These are phyloP conservation scores for Athalia rosae DNA, from an alignment of 2,888 invertebrate species.

Conservation along the genomic window DNA sequence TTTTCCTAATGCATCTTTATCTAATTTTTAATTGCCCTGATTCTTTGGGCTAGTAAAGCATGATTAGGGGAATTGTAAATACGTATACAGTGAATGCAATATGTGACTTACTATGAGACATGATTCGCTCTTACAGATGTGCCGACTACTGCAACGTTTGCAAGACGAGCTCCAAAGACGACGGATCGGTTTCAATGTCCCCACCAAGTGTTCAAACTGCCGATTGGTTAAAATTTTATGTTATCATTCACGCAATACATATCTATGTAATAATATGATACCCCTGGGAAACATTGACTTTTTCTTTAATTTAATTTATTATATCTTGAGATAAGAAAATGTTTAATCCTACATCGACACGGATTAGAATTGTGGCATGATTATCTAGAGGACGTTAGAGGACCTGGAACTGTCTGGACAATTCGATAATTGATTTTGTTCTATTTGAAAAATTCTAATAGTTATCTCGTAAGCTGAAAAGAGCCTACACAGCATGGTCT, in stretches of 20 bases:
- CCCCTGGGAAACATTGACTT: slow-evolving; percentile 4
- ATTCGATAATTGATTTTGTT: no score
- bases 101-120: slow-evolving; percentile 18
- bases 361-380: background rate
- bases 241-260: slow-evolving; percentile 5
- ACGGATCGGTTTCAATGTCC: slow-evolving; percentile 16
- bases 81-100: slow-evolving; percentile 32
- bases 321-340: no score
- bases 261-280: background rate
- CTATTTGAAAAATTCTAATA: no score
- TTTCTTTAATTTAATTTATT: no score
- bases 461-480: no score
- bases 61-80: no score
- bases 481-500: no score
- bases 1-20: background rate
- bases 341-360: no score
- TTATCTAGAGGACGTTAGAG: no score
- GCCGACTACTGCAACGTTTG: slow-evolving; percentile 15
- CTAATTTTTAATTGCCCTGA: background rate
- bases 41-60: no score
- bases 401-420: no score
- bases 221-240: slow-evolving; percentile 11
- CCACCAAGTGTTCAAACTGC: slow-evolving; percentile 12
- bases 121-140: slow-evolving; percentile 25
- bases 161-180: background rate